Evolutionary conservation across 2,113 vertebrate species (phyloP).

Genomic region (Garra rufa): DNA sequence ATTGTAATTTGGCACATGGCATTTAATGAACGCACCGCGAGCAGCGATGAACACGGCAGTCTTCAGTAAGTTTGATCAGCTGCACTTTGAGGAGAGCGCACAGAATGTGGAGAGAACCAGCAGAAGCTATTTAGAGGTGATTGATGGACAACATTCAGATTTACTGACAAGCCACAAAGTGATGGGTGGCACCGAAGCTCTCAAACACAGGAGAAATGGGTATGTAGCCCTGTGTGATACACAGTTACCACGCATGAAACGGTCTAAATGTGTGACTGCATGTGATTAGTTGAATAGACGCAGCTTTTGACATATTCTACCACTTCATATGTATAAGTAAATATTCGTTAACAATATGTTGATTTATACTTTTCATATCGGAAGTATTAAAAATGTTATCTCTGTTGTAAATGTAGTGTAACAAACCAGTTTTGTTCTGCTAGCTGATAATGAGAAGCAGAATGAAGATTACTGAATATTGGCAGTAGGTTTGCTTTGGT

Average conservation of each 20-base stretch:
- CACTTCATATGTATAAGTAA: neutral
- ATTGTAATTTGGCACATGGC: slow-evolving; percentile 15
- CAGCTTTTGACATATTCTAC: neutral
- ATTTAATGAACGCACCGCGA: neutral
- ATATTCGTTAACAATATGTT: neutral
- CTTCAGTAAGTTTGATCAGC: slow-evolving; percentile 91
- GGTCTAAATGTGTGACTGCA: neutral
- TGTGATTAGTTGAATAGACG: neutral
- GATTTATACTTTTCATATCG: neutral
- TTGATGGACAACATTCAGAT: slow-evolving; percentile 83
- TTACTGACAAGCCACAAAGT: slow-evolving; percentile 82
- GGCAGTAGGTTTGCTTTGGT: neutral
- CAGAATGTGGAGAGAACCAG: slow-evolving; percentile 83
- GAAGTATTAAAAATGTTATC: neutral
- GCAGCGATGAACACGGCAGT: slow-evolving; percentile 91
- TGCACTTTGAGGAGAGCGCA: slow-evolving; percentile 89
- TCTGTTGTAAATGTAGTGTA: neutral
- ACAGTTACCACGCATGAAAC: neutral
- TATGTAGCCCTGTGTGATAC: slow-evolving; percentile 72
- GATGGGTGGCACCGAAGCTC: slow-evolving; percentile 87
- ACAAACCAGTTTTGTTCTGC: neutral
- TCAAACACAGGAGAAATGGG: slow-evolving; percentile 89
- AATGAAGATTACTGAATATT: neutral
- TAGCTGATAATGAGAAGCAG: neutral
- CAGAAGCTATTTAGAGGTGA: slow-evolving; percentile 87